Evolutionary conservation across 2,888 invertebrate genomes (phyloP), one percentile per base, ranked within the genome.

Genomic region (Mongoloraphidia duomilia): DNA sequence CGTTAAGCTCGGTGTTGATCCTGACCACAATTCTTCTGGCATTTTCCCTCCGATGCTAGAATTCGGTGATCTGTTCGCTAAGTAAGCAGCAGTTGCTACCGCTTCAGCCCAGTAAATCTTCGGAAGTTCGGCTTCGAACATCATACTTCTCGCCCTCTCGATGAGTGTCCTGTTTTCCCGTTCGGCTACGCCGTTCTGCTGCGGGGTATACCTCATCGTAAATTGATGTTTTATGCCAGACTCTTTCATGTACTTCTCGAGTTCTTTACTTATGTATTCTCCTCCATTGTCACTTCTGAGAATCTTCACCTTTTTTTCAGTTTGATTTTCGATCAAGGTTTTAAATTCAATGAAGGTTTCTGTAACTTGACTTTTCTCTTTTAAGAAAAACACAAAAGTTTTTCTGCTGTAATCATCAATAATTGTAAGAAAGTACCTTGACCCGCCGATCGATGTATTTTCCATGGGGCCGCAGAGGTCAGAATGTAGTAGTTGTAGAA

Each of bases 391-490:
- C 47, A 62, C 58, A 55, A 49, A 49, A 33, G 26, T 40, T 46
- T 49, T 49, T 13, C 46, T 14, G 35, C 46, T 17, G 9, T 35
- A 53, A 50, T 63, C 62, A 57, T 66, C 65, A 36, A 61, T 58
- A 43, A 66, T 63, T 1, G 60, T 60, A n/a, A 63, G 48, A 46
- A 63, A 61, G 54, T 65, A 65, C 44, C 53, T 60, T 2, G 56
- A 54, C n/a, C 60, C 60, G 5, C 60, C 61, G 8, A 56, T 49
- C 1, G 64, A 65, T 5, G 38, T 9, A 2, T 48, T 51, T 46
- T 61, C 58, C 62, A 64, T 60, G 13, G 62, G 60, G 35, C 63
- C 64, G 51, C 62, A 62, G 3, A 65, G 39, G 50, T 65, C 64
- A 4, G 61, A 49, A 48, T 65, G 64, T 2, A 66, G 49, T 17